Conservation (phyloP, 2,113 vertebrate species). For the Haplochromis burtoni region DNA sequence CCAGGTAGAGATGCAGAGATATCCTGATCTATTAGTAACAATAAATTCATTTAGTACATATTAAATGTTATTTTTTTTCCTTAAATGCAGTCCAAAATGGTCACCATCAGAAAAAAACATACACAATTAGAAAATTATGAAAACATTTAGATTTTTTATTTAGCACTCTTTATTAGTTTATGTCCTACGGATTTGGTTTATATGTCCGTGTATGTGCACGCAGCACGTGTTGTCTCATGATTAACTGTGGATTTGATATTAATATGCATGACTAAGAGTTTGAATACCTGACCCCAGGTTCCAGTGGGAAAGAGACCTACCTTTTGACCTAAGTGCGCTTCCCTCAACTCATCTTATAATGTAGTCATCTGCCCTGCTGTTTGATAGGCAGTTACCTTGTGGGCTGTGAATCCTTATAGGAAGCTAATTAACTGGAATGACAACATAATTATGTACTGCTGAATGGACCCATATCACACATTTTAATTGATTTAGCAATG, state of each 20-base stretch:
- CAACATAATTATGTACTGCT: conserved; percentile 39
- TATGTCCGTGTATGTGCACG: background rate
- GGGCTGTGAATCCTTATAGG: conserved; percentile 19
- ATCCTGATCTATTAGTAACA: background rate
- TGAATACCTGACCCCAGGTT: background rate
- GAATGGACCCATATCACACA: conserved; percentile 14
- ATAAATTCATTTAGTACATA: background rate
- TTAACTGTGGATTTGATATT: background rate
- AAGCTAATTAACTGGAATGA: conserved; percentile 50
- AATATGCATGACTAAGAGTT: background rate
- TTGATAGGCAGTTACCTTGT: conserved; percentile 44
- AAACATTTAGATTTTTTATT: background rate
- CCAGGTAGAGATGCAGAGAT: background rate
- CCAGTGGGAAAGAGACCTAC: background rate
- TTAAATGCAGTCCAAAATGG: background rate
- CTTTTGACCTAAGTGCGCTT: conserved; percentile 16
- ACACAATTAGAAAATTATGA: background rate
- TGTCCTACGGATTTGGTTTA: background rate
- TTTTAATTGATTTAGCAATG: conserved; percentile 35
- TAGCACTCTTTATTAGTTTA: background rate
- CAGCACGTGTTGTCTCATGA: background rate
- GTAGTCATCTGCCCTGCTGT: conserved; percentile 25
- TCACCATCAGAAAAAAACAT: background rate
- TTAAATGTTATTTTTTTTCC: background rate
- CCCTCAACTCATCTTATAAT: conserved; percentile 34